Conservation (phyloP, 2,888 invertebrate species). For the Venustoraphidia nigricollis region DNA sequence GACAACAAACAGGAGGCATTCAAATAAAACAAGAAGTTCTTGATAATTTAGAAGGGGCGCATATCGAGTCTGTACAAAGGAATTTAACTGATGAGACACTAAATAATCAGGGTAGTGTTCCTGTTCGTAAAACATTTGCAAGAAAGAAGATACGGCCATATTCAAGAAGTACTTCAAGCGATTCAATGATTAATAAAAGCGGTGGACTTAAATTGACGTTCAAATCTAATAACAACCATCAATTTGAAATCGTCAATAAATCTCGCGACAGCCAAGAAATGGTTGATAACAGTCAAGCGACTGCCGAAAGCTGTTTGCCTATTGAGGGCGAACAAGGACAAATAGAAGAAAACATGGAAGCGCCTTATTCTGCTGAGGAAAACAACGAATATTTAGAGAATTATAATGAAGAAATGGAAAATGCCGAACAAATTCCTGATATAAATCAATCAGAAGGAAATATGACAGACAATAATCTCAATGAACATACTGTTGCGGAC, state of each 20-base stretch:
- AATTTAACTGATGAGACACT: too few species aligned
- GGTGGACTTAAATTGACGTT: conserved; percentile 3
- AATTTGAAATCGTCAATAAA: conserved; percentile 6
- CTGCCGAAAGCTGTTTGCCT: not conserved
- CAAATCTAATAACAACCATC: conserved; percentile 4
- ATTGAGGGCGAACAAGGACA: not conserved
- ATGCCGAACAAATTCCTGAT: too few species aligned
- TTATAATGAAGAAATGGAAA: too few species aligned
- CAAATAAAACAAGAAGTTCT: too few species aligned
- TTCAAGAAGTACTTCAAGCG: not conserved
- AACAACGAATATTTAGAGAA: not conserved
- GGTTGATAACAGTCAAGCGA: not conserved
- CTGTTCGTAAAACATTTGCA: too few species aligned
- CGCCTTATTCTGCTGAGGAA: not conserved
- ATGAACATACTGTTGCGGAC: too few species aligned
- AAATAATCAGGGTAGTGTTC: too few species aligned
- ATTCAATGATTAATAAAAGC: not conserved
- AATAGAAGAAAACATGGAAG: not conserved
- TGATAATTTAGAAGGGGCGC: too few species aligned
- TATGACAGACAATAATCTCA: too few species aligned
- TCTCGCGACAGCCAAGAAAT: not conserved
- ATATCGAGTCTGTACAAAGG: too few species aligned
- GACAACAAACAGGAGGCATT: too few species aligned
- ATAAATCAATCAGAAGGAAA: too few species aligned
- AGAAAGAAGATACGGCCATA: not conserved